phyloP scores from a whole-genome alignment of 2,797 vertebrate genomes.

The Cuculus canorus region DNA sequence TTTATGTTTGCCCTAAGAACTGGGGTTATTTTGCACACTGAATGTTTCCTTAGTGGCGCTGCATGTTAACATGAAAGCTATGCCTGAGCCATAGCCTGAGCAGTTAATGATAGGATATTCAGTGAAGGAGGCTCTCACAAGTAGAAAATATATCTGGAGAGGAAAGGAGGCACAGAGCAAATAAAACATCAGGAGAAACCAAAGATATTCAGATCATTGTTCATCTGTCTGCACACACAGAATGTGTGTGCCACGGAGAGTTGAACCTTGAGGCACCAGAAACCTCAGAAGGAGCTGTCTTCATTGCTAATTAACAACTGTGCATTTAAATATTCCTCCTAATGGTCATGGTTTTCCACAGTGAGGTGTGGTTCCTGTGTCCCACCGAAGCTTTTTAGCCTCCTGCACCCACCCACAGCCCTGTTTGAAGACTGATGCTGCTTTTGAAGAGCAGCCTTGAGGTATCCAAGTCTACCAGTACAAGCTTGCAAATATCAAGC shows the following conservation, averaged over 20 bases:
- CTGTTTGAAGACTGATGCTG: background rate
- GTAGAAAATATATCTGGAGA: background rate
- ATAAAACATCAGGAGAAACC: background rate
- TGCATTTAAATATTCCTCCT: background rate
- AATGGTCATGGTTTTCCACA: background rate
- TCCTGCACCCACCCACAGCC: background rate
- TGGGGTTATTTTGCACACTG: background rate
- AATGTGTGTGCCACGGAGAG: background rate
- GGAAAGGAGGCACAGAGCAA: background rate
- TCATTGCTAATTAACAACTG: conserved; percentile 21
- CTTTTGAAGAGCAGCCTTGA: background rate
- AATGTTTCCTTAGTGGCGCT: background rate
- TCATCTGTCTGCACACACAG: background rate
- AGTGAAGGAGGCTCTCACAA: background rate
- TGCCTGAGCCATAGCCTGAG: background rate
- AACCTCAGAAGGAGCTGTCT: conserved; percentile 14
- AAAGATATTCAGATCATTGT: background rate
- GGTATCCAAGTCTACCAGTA: background rate
- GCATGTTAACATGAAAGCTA: background rate
- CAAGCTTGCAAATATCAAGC: background rate
- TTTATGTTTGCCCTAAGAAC: background rate
- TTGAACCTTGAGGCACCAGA: conserved; percentile 15
- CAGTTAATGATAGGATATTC: background rate
- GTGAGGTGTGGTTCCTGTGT: background rate
- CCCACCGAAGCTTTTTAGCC: background rate